Percentiles rank a stretch among this genome's conserved stretches.
These are phyloP conservation scores for Rhombomys opimus DNA, from an alignment of 2,113 vertebrate genomes.

Conservation along the genomic window DNA sequence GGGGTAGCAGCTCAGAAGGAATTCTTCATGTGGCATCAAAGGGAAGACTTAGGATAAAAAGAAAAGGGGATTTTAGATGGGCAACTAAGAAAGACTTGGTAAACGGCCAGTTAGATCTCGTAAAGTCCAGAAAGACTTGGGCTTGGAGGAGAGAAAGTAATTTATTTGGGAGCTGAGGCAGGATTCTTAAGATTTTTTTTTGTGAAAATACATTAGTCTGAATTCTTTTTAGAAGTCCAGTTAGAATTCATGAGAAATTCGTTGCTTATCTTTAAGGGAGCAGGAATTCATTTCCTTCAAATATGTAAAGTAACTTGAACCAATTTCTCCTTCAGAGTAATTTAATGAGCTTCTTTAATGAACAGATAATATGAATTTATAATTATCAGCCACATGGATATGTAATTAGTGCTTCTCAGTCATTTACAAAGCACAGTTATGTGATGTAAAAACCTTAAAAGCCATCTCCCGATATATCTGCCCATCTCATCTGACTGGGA, in stretches of 20 bases:
- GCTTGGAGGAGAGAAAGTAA: constrained; percentile 15
- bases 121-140: constrained; percentile 5
- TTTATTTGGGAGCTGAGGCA: constrained; percentile 24
- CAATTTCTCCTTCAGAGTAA: constrained; percentile 69
- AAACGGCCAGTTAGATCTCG: background rate
- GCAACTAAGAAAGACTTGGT: background rate
- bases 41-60: background rate
- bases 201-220: constrained; percentile 48
- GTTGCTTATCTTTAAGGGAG: constrained; percentile 67
- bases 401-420: constrained; percentile 57
- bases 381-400: constrained; percentile 73
- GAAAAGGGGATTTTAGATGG: background rate
- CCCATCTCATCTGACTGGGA: background rate
- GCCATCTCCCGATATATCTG: constrained; percentile 25
- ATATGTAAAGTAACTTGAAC: constrained; percentile 67
- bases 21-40: background rate
- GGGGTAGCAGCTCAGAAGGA: background rate
- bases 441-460: constrained; percentile 57
- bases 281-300: constrained; percentile 67
- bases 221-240: constrained; percentile 57
- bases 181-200: constrained; percentile 24
- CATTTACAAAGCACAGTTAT: constrained; percentile 53
- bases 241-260: constrained; percentile 36
- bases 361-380: constrained; percentile 73
- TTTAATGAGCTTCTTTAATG: constrained; percentile 76